phyloP scores from a whole-genome alignment of 2,113 vertebrate genomes.

The Aspidoscelis tigris region DNA sequence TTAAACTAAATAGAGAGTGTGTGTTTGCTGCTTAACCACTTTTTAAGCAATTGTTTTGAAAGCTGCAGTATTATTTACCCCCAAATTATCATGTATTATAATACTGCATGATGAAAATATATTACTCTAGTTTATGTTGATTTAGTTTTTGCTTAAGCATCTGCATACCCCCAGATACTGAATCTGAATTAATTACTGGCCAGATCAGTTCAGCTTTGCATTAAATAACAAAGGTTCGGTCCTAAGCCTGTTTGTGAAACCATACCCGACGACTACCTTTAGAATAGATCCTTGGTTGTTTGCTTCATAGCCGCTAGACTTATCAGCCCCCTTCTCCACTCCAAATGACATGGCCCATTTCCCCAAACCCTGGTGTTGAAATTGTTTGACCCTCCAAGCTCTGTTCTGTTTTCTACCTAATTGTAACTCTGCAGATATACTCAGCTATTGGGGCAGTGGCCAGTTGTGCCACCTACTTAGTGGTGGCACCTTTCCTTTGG shows the following conservation, averaged over 20 bases:
- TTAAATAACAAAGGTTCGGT: neutral
- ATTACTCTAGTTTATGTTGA: neutral
- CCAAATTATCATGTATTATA: neutral
- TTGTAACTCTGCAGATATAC: neutral
- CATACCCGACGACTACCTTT: too few species aligned
- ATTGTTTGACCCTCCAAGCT: too few species aligned
- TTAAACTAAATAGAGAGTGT: conserved; percentile 43
- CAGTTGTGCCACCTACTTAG: neutral
- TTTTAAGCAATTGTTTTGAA: conserved; percentile 61
- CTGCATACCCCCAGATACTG: neutral
- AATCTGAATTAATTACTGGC: neutral
- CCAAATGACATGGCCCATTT: too few species aligned
- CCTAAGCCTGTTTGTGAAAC: too few species aligned
- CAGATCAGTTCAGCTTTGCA: neutral
- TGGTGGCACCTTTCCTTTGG: too few species aligned
- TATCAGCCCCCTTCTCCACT: too few species aligned
- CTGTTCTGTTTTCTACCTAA: too few species aligned
- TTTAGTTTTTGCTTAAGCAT: neutral
- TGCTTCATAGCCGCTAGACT: too few species aligned
- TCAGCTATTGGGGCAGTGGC: neutral
- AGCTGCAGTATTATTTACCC: conserved; percentile 28
- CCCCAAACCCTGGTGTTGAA: too few species aligned
- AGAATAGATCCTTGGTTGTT: too few species aligned
- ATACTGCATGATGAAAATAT: neutral
- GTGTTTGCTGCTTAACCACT: conserved; percentile 6